Evolutionary conservation across 1,140 invertebrate genomes (phyloP), one percentile per base, ranked within the genome.

Genomic region (Anthonomus grandis): DNA sequence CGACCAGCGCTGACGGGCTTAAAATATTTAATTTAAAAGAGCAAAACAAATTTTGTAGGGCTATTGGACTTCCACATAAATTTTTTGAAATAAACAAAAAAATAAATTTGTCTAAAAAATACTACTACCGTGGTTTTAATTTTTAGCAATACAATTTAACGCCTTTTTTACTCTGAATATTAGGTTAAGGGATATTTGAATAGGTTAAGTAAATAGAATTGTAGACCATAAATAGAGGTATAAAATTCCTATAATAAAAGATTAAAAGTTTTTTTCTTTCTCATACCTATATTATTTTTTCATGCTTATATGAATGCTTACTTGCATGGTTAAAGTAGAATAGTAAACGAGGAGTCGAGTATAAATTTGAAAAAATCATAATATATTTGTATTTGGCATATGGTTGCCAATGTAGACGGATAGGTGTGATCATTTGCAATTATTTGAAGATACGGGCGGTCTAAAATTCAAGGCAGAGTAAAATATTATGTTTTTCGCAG

Each of bases 61-160:
- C 71, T 73, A 72, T 66, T 72, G 71, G 71, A 73, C 70, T 73
- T 73, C 71, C 71, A 73, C 70, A 68, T 69, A 72, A n/a, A n/a
- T n/a, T n/a, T 73, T 73, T 73, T 72, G 64, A 73, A 71, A 73
- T 73, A 73, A 73, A 73, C 70, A n/a, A n/a, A n/a, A n/a, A n/a
- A n/a, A n/a, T n/a, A n/a, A n/a, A n/a, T n/a, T n/a, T n/a, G 71
- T 68, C 63, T 70, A 65, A 67, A n/a, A 67, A 69, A 70, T 60
- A 57, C 23, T 47, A 21, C 25, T 23, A 21, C 22, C 13, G 46
- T 57, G 46, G 55, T 57, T 57, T 57, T 57, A 42, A 49, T 57
- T n/a, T n/a, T 57, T 57, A 57, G 55, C 53, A 19, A 56, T 48
- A 48, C 19, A 48, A 22, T 42, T 22, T 22, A 49, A 10, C 37